phyloP scores from a whole-genome alignment of 1,140 invertebrate genomes.

The Euura lappo region DNA sequence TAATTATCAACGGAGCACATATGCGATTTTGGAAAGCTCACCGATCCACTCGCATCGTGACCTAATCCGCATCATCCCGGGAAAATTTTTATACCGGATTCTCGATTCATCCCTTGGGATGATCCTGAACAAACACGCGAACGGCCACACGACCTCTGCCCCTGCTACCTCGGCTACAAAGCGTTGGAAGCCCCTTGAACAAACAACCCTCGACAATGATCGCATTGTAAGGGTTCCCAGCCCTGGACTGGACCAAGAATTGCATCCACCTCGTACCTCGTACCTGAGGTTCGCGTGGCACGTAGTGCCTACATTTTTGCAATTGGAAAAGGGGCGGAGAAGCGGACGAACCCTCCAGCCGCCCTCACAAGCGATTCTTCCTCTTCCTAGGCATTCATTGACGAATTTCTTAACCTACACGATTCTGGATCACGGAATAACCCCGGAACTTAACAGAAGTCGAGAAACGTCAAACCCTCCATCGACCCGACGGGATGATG shows the following conservation, averaged over 20 bases:
- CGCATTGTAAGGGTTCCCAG: not conserved
- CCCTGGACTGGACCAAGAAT: slow-evolving; percentile 27
- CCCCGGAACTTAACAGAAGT: no score
- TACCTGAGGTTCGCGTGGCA: slow-evolving; percentile 12
- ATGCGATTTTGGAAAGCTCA: not conserved
- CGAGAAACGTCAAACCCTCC: no score
- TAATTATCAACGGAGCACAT: slow-evolving; percentile 9
- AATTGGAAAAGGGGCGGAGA: slow-evolving; percentile 33
- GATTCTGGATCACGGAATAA: slow-evolving; percentile 34
- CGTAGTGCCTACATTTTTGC: slow-evolving; percentile 13
- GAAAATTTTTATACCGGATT: slow-evolving; percentile 29
- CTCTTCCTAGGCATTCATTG: slow-evolving; percentile 10
- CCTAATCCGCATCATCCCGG: slow-evolving; percentile 11
- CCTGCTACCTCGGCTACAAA: slow-evolving; percentile 27
- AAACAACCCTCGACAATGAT: slow-evolving; percentile 38
- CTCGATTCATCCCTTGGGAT: slow-evolving; percentile 25
- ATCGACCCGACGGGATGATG: no score
- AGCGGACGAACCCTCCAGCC: slow-evolving; percentile 33
- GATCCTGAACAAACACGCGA: slow-evolving; percentile 54
- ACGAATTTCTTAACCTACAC: slow-evolving; percentile 21
- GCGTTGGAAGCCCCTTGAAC: slow-evolving; percentile 33
- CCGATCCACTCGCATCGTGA: not conserved
- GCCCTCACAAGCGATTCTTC: slow-evolving; percentile 14
- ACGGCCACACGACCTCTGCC: slow-evolving; percentile 50
- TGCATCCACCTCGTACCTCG: slow-evolving; percentile 9